Base-by-base conservation (phyloP, 2,888 invertebrate genomes). In the Phragmatobia fuliginosa region DNA sequence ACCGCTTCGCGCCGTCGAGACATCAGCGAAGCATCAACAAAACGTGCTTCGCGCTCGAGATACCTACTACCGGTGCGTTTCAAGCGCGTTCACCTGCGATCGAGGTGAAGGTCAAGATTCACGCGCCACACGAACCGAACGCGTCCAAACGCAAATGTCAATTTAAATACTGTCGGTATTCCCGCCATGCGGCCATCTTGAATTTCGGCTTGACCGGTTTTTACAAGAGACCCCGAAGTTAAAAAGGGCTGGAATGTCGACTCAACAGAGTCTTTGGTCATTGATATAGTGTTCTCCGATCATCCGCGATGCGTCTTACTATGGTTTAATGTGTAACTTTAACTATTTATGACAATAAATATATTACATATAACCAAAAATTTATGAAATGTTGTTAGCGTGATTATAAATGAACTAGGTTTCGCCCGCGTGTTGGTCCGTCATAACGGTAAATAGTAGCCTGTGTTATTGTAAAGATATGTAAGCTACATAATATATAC, bases 81-180 rank as follows among this genome's bases (percentile, higher is more conserved):
- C 82, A 84, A 88, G 89, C 89, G 86, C 90, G 90, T 90, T 90
- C 92, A 92, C 91, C 93, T 92, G 91, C 86, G 86, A 93, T 91
- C 85, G 91, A 92, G 94, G 94, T 94, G 92, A 94, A 94, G 94
- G 94, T 93, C 92, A 90, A 85, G 79, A 84, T 82, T 93, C 92
- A 90, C 86, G 79, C 85, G 83, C 84, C 83, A 83, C 87, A 85
- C 88, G 87, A 90, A 89, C 83, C 77, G 76, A 86, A 82, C 84
- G 83, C 78, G 86, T 82, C 82, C 80, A 85, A 85, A 88, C 89
- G 89, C 88, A 91, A 91, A 94, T 91, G 90, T 91, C 90, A 92
- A 88, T 87, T 87, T 89, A 87, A 88, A 88, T 87, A 84, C 81
- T 83, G 85, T 79, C 83, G 77, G 88, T 85, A 85, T 91, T 90